Percentiles rank a stretch among this genome's conserved stretches.
Evolutionary conservation across 2,888 invertebrate species (phyloP).

Genomic region (Polymixis flavicincta): DNA sequence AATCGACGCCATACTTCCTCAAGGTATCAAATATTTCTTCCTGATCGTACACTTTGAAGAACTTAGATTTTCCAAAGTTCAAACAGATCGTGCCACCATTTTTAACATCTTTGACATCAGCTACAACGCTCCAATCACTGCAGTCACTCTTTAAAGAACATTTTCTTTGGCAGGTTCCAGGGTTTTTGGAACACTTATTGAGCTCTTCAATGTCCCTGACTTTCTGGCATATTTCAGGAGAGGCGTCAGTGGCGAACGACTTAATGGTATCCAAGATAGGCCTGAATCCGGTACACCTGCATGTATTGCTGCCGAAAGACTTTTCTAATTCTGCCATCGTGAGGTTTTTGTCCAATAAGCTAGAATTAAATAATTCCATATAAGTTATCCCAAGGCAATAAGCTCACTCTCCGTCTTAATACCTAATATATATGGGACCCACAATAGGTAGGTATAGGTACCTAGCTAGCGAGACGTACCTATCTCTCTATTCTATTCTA

Average conservation of each 20-base stretch:
- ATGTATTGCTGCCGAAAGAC: constrained; percentile 94
- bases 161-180: constrained; percentile 73
- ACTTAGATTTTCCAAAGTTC: constrained; percentile 85
- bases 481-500: no score
- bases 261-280: constrained; percentile 95
- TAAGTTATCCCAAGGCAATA: no score
- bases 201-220: constrained; percentile 88
- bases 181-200: constrained; percentile 70
- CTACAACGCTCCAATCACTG: constrained; percentile 78
- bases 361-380: constrained; percentile 63
- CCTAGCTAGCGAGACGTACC: no score
- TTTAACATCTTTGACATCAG: constrained; percentile 52
- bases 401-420: no score
- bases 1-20: constrained; percentile 79
- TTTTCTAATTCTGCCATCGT: constrained; percentile 93
- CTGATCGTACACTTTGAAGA: constrained; percentile 86
- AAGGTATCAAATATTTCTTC: constrained; percentile 87
- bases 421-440: no score
- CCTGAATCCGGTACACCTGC: constrained; percentile 95
- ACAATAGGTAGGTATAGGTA: no score
- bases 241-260: constrained; percentile 92
- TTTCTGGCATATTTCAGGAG: constrained; percentile 84
- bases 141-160: constrained; percentile 74
- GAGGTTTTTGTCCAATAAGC: constrained; percentile 88
- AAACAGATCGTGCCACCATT: constrained; percentile 81